Base-by-base conservation (phyloP, 2,113 vertebrate species). In the Muntiacus muntjak region DNA sequence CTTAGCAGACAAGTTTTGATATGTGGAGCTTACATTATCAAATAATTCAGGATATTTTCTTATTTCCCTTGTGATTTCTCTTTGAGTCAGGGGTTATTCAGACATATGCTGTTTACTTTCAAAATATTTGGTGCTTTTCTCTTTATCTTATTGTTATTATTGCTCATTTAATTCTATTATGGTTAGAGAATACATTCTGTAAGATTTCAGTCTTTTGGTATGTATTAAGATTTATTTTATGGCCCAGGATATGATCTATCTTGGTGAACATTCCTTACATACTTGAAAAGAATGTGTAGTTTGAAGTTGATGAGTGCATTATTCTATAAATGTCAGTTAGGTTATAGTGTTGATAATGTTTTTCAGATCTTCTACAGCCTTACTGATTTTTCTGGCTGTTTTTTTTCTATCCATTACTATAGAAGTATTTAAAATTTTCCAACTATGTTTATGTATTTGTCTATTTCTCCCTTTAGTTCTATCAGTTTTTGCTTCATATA, bases 181-280 rank as follows among this genome's bases (percentile, higher is more conserved):
- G 21, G 21, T 47, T 57, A 87, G 55, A 87, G 6, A 87, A 33
- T 15, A 60, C 19, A 62, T 23, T 71, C 57, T 47, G 6, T 83
- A 94, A 82, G 40, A 89, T 89, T 58, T 89, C 23, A 71, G 60
- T 89, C 60, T 71, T 94, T 89, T 94, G 86, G 64, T 67, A 82
- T 55, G 16, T 60, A 76, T 36, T 40, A 47, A 81, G 28, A 87
- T 47, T 94, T 88, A 43, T 55, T 88, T 87, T 62, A 62, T 81
- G 47, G 36, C 36, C n/a, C 21, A 55, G 57, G 15, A 64, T n/a
- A 45, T 26, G 19, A 58, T 87, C n/a, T 87, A 57, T 55, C 47
- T 55, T 54, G 47, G 67, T 86, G 43, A 67, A 55, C 15, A 94
- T 64, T 55, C 16, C 47, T 88, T 50, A 26, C 57, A 25, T 58